These are phyloP conservation scores for Ceyx melanurus DNA, from an alignment of 2,113 vertebrate species.

Conservation along the genomic window DNA sequence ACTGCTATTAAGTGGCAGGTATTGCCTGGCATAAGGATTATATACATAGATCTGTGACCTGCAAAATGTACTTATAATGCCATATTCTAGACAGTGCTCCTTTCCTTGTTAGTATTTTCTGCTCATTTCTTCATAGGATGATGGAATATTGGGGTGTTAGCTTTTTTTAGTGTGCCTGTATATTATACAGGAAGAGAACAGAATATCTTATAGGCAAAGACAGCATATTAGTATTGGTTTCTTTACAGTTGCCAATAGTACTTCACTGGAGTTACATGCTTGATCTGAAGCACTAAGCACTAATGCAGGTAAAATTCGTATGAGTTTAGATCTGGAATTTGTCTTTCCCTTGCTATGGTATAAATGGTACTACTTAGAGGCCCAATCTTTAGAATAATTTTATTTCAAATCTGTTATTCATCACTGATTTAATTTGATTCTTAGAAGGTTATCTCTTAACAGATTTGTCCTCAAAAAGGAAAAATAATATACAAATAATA, in stretches of 20 bases:
- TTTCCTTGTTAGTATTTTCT: background rate
- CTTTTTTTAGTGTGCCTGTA: background rate
- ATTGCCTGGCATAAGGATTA: background rate
- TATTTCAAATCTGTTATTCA: background rate
- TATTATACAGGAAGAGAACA: background rate
- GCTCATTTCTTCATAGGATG: background rate
- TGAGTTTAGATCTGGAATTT: background rate
- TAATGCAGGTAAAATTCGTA: background rate
- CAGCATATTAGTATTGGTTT: background rate
- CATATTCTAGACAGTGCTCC: background rate
- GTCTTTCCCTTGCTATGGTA: background rate
- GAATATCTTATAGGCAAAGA: background rate
- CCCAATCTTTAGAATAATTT: background rate
- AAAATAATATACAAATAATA: background rate
- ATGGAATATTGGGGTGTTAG: background rate
- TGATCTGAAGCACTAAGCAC: background rate
- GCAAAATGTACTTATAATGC: background rate
- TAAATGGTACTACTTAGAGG: background rate
- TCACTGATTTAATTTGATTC: background rate
- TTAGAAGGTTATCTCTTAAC: background rate
- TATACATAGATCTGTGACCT: background rate
- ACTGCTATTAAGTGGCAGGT: background rate
- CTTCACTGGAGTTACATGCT: background rate
- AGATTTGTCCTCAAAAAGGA: background rate
- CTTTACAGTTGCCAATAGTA: background rate